Conservation (phyloP, 2,113 vertebrate genomes). For the Benitochromis conjunctus region DNA sequence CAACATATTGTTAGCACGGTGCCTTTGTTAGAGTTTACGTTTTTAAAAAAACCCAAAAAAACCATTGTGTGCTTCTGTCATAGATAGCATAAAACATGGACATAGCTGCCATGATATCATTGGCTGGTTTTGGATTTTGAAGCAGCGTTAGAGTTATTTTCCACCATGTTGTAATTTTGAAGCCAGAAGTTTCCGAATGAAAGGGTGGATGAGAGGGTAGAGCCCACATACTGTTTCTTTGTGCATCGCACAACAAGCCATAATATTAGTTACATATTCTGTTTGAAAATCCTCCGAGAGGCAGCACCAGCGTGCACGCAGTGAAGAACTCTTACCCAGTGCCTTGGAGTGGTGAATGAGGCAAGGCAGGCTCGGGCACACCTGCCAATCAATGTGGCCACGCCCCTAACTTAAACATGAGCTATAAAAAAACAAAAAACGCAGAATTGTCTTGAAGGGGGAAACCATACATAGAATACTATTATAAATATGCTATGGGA, state of each 20-base stretch:
- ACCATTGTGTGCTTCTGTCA: not conserved
- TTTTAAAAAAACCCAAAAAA: not conserved
- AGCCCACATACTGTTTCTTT: not conserved
- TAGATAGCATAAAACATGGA: not conserved
- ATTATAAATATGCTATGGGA: not conserved
- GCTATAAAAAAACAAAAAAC: accelerated
- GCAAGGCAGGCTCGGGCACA: not conserved
- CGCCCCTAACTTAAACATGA: not conserved
- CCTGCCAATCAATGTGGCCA: not conserved
- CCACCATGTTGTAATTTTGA: not conserved
- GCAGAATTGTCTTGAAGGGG: not conserved
- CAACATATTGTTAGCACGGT: not conserved
- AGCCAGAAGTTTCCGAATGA: not conserved
- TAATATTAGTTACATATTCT: not conserved
- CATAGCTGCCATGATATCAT: not conserved
- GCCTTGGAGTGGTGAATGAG: not conserved
- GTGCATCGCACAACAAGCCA: accelerated
- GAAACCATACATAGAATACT: not conserved
- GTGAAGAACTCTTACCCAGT: not conserved
- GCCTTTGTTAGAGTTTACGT: not conserved
- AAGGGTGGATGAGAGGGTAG: not conserved
- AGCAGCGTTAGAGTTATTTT: not conserved
- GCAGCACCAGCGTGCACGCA: not conserved
- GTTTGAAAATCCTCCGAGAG: not conserved
- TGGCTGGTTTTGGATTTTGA: not conserved